Base-by-base conservation (phyloP, 2,888 invertebrate species). In the Azorinus chamasolen region DNA sequence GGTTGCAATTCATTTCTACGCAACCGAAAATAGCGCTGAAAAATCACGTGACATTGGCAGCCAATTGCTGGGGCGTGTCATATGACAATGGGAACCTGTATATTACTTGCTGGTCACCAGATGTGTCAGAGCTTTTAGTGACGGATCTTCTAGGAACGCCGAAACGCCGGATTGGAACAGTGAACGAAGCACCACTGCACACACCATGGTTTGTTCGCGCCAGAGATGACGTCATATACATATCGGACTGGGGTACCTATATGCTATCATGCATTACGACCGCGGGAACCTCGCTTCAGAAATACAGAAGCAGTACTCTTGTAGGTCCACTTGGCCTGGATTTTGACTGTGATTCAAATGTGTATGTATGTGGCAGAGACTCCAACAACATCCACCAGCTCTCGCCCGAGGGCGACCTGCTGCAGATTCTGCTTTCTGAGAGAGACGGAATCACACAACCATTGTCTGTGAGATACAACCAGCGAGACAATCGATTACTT, bases 221-320 rank as follows among this genome's bases (percentile, higher is more conserved):
- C 12, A 37, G 27, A 12, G 43, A 61, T 54, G 76, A 80, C 37
- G 64, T 57, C 39, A 69, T 80, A n/a, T 53, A 59, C 45, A 63
- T 80, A 12, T 77, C 76, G 2, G 80, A 80, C 57, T 80, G 80
- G 80, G 80, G 80, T 12, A 73, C 77, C 22, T 73, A 73, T n/a
- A 69, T 43, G 14, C 41, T 80, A 10, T 55, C 65, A 2, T 62
- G 65, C 18, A 10, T 73, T 8, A 73, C 73, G 8, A 41, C 48
- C 14, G 45, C 63, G 22, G 77, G 77, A 12, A 41, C 55, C 1
- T 20, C 59, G 8, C 14, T 63, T 3, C 58, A 48, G 18, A 71
- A 58, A 5, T 80, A 74, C 63, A 57, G 71, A 50, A 64, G 63
- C 51, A 55, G 70, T n/a, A 24, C 25, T 46, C 50, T 81, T 3